Conservation (phyloP, 2,888 invertebrate genomes). For the Drosophila borealis region DNA sequence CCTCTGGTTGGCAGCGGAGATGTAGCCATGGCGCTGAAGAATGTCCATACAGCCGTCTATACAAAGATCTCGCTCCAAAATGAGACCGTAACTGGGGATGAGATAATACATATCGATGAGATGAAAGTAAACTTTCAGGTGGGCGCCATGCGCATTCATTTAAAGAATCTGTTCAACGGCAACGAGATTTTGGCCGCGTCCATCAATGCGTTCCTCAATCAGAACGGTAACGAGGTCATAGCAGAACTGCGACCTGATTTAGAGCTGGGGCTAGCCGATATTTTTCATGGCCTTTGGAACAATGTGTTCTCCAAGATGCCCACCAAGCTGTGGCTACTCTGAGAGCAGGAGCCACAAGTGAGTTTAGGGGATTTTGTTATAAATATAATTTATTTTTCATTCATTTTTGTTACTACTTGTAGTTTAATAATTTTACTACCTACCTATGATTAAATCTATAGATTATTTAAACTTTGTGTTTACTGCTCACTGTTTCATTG, state of each 20-base stretch:
- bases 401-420: constrained; percentile 25
- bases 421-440: constrained; percentile 34
- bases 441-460: constrained; percentile 46
- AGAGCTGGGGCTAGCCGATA: constrained; percentile 86
- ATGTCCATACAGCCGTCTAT: constrained; percentile 86
- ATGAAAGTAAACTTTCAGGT: constrained; percentile 87
- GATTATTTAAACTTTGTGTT: constrained; percentile 15
- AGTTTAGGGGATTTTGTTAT: constrained; percentile 38
- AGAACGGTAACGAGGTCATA: constrained; percentile 87
- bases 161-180: constrained; percentile 88
- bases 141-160: constrained; percentile 86
- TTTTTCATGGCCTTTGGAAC: constrained; percentile 87
- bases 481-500: constrained; percentile 27
- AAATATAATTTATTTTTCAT: constrained; percentile 64
- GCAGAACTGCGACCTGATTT: constrained; percentile 86
- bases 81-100: constrained; percentile 83
- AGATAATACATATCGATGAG: constrained; percentile 85
- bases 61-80: constrained; percentile 86
- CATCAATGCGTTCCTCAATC: constrained; percentile 87
- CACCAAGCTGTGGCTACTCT: constrained; percentile 86
- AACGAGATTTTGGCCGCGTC: constrained; percentile 87
- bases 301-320: constrained; percentile 87
- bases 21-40: constrained; percentile 86
- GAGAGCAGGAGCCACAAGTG: constrained; percentile 27
- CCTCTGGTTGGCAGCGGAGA: constrained; percentile 87